Evolutionary conservation across 2,888 invertebrate species (phyloP), one percentile per base, ranked within the genome.

Genomic region (Ommatoiulus sabulosus): DNA sequence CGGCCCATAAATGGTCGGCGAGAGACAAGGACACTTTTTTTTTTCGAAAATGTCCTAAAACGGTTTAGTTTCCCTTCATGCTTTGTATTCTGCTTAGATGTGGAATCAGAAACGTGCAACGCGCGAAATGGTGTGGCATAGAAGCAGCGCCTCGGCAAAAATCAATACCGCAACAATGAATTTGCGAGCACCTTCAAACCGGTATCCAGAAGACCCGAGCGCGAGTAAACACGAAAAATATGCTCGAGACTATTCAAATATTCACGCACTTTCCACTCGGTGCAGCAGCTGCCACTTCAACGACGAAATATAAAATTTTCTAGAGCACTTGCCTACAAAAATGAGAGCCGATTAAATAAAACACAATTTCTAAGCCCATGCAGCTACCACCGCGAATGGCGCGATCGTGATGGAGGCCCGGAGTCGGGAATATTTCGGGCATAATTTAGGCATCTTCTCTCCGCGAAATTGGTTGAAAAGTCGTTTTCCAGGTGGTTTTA

Each of bases 341-440:
- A 72, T 24, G 72, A 72, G 72, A 24, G 72, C 3, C 72, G 72
- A 72, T 72, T 72, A 72, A 72, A 72, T 72, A 72, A 72, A 72
- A n/a, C 12, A 24, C 72, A 72, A 72, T 24, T 24, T 63, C 20
- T 24, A 72, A 72, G 72, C 72, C 72, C n/a, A 46, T 46, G 46
- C 46, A 46, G 46, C 46, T 7, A 63, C 7, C 52, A 52, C 52
- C 52, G 52, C 52, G 63, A 63, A 63, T n/a, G 63, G 20, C 20
- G 8, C 63, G 5, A 20, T 6, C 63, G 63, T 63, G 63, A 20
- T n/a, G 63, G 63, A 17, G 63, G 63, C 20, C 63, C 5, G 7
- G 63, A 63, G 63, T 63, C 6, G 63, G n/a, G 3, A 63, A 63
- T 10, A 52, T 72, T 72, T 72, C 72, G 24, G 72, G 72, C 72